Conservation (phyloP, 2,797 vertebrate species). For the Chanos chanos region DNA sequence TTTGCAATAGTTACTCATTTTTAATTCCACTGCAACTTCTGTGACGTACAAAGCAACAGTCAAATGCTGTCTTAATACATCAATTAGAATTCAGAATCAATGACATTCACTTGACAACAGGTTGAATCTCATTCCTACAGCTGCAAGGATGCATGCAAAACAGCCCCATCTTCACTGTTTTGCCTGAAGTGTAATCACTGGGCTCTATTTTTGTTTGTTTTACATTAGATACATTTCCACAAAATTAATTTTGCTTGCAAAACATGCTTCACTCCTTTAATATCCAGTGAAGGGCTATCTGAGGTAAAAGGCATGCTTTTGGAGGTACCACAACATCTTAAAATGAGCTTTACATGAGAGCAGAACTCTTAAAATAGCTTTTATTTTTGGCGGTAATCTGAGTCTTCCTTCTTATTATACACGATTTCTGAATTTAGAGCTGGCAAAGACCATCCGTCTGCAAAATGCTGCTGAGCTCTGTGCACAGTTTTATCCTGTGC, state of each 20-base stretch:
- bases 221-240: no score
- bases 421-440: slow-evolving; percentile 30
- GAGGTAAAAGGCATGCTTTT: background rate
- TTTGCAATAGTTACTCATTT: no score
- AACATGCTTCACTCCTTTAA: no score
- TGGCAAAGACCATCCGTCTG: background rate
- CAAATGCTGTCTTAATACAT: no score
- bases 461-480: background rate
- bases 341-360: slow-evolving; percentile 21
- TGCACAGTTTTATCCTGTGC: background rate
- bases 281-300: no score
- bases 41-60: no score
- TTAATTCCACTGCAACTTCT: no score
- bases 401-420: slow-evolving; percentile 30
- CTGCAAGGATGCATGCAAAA: background rate
- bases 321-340: slow-evolving; percentile 9
- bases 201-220: no score
- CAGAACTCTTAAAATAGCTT: slow-evolving; percentile 28
- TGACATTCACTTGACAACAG: background rate
- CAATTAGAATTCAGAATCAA: no score
- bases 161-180: no score
- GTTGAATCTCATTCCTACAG: background rate
- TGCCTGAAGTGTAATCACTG: no score
- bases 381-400: slow-evolving; percentile 40
- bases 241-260: no score